Evolutionary conservation across 2,888 invertebrate species (phyloP).

Genomic region (Chymomyza fuscimana): DNA sequence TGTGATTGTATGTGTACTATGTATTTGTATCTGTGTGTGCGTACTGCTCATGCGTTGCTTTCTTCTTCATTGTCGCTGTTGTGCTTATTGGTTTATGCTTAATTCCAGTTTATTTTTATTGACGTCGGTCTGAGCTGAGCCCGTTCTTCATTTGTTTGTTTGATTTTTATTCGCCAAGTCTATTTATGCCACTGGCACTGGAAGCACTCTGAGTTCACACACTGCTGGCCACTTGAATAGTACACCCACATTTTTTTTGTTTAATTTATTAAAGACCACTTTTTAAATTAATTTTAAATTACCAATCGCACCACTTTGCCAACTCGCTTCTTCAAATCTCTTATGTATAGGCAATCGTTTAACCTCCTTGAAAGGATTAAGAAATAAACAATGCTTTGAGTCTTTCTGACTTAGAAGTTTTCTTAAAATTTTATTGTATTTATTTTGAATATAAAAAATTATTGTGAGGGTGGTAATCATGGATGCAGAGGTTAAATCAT

Average conservation of each 20-base stretch:
- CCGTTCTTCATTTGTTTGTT: slow-evolving; percentile 23
- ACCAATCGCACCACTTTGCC: no score
- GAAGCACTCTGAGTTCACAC: neutral
- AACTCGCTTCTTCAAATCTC: no score
- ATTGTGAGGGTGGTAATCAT: no score
- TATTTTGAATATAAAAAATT: no score
- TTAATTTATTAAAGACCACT: no score
- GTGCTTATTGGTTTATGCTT: slow-evolving; percentile 67
- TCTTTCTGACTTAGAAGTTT: no score
- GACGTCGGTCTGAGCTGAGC: slow-evolving; percentile 25
- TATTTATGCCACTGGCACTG: slow-evolving; percentile 31
- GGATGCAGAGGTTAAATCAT: no score
- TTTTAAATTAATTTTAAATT: no score
- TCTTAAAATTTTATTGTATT: no score
- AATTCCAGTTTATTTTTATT: slow-evolving; percentile 72
- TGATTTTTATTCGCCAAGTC: slow-evolving; percentile 21
- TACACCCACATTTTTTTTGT: neutral
- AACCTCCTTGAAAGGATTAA: no score
- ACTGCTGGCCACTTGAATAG: neutral
- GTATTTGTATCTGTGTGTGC: neutral
- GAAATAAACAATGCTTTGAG: no score
- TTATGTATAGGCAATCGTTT: no score
- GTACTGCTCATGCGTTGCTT: neutral
- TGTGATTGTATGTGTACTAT: neutral
- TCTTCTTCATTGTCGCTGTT: slow-evolving; percentile 37